Percentiles rank a stretch among this genome's conserved stretches.
phyloP scores from a whole-genome alignment of 2,113 vertebrate species.

The Sprattus sprattus region DNA sequence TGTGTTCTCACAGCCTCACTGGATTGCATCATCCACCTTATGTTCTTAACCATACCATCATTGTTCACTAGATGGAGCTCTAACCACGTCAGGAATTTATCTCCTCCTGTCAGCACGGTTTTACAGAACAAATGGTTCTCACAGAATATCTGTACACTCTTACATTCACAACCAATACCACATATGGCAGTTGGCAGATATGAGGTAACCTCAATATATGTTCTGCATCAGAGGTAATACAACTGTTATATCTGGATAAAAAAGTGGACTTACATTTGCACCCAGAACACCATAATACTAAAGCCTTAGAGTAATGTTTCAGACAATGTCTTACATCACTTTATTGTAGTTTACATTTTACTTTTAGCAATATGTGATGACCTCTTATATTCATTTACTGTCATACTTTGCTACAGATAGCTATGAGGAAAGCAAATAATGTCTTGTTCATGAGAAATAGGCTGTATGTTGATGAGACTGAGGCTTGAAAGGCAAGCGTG shows the following conservation, averaged over 20 bases:
- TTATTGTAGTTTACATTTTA: neutral
- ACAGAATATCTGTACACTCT: too few species aligned
- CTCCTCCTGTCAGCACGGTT: too few species aligned
- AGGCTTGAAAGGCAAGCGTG: neutral
- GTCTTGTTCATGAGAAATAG: neutral
- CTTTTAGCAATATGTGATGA: neutral
- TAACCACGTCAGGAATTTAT: neutral
- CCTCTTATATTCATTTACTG: constrained; percentile 15
- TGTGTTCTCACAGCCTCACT: neutral
- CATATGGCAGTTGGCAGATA: too few species aligned
- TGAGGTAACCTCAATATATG: too few species aligned
- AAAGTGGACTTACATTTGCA: neutral
- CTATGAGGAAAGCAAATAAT: neutral
- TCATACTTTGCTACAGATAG: neutral
- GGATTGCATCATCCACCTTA: neutral
- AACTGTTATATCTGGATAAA: too few species aligned
- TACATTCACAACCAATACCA: too few species aligned
- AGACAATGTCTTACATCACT: neutral
- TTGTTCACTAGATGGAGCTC: constrained; percentile 48
- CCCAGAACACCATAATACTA: neutral
- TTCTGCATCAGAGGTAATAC: too few species aligned
- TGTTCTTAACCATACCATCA: neutral
- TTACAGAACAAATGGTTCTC: too few species aligned
- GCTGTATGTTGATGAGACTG: neutral
- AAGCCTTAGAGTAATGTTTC: neutral